phyloP scores from a whole-genome alignment of 2,797 vertebrate species.

The Takifugu rubripes region DNA sequence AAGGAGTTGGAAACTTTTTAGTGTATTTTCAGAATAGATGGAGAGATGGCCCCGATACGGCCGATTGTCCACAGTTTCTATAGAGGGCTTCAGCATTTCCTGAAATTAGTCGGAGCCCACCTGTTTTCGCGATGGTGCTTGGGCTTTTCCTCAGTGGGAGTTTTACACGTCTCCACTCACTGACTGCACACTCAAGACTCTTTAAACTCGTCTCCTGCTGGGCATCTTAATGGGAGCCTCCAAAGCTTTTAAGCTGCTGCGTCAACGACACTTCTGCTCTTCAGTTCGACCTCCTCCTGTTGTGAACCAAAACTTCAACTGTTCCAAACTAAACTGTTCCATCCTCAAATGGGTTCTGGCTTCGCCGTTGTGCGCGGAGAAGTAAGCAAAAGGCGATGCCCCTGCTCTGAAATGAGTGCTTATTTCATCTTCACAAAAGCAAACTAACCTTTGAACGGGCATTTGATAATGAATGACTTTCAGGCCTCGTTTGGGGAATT shows the following conservation, averaged over 20 bases:
- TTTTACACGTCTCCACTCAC: constrained; percentile 56
- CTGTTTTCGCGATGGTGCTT: constrained; percentile 54
- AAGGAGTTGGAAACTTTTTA: constrained; percentile 60
- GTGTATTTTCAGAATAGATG: constrained; percentile 67
- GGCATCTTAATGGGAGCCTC: constrained; percentile 66
- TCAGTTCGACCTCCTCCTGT: constrained; percentile 32
- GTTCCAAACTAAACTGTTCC: constrained; percentile 3
- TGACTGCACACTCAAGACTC: constrained; percentile 66
- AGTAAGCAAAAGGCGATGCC: constrained; percentile 65
- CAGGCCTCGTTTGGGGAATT: constrained; percentile 77
- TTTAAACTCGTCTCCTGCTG: constrained; percentile 67
- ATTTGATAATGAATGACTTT: constrained; percentile 87
- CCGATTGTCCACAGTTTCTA: constrained; percentile 65
- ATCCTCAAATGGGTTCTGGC: constrained; percentile 47
- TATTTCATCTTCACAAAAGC: constrained; percentile 78
- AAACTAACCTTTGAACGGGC: constrained; percentile 86
- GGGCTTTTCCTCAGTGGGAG: constrained; percentile 58
- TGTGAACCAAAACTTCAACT: constrained; percentile 44
- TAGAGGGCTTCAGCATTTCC: constrained; percentile 57
- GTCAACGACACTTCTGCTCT: constrained; percentile 59
- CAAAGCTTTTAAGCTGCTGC: constrained; percentile 39
- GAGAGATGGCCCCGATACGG: constrained; percentile 65
- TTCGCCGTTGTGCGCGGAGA: constrained; percentile 43
- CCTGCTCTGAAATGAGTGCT: constrained; percentile 74
- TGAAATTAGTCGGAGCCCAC: constrained; percentile 57